Evolutionary conservation across 1,140 invertebrate genomes (phyloP).

Genomic region (Brachionus rotundiformis): DNA sequence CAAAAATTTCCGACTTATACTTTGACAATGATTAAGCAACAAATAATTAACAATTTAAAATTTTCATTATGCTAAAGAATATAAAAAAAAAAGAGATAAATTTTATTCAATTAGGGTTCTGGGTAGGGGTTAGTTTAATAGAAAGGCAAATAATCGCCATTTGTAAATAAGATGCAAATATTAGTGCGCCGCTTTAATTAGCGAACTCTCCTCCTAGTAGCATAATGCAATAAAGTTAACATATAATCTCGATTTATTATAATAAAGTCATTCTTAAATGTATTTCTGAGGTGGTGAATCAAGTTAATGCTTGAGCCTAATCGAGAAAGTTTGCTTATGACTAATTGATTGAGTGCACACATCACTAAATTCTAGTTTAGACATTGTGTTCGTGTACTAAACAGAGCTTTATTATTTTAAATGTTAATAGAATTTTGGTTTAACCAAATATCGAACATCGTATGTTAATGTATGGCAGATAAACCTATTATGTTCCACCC

Average conservation of each 20-base stretch:
- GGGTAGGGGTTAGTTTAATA: background rate
- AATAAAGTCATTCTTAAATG: conserved; percentile 23
- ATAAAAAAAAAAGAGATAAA: background rate
- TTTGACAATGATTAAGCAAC: background rate
- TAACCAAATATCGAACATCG: background rate
- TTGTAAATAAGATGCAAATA: background rate
- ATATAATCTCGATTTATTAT: conserved; percentile 42
- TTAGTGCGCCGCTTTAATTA: background rate
- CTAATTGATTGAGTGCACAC: background rate
- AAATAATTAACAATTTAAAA: background rate
- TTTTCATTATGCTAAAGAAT: background rate
- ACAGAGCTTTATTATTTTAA: background rate
- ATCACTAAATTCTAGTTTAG: background rate
- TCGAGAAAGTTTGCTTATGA: background rate
- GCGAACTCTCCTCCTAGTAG: conserved; percentile 25
- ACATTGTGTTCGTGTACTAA: background rate
- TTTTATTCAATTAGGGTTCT: background rate
- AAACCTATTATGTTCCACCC: background rate
- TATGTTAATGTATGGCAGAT: background rate
- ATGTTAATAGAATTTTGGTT: conserved; percentile 6
- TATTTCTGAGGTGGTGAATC: background rate
- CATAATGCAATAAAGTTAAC: conserved; percentile 33
- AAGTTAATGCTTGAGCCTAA: background rate
- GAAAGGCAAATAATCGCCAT: conserved; percentile 7
- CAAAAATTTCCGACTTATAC: background rate